Conservation (phyloP, 23 tunicate genomes). For the Pegea sp. region DNA sequence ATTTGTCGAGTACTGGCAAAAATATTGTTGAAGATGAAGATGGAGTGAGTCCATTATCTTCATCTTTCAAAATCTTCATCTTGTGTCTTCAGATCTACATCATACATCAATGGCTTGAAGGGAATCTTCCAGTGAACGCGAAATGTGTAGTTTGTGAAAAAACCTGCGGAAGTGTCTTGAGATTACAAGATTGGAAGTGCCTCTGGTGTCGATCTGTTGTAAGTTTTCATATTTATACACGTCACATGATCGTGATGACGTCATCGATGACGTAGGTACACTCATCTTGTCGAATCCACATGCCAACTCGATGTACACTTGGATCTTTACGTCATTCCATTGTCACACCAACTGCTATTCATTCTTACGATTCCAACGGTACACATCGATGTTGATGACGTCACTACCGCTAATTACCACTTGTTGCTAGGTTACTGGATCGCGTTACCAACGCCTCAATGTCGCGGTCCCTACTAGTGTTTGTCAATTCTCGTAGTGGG, state of each 20-base stretch:
- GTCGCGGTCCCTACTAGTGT: constrained; percentile 73
- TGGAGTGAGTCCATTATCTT: constrained; percentile 26
- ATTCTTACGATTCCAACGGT: constrained; percentile 78
- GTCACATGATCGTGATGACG: background rate
- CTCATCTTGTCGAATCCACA: constrained; percentile 22
- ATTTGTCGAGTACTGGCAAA: constrained; percentile 69
- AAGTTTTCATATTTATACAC: constrained; percentile 6
- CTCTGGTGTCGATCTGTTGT: constrained; percentile 79
- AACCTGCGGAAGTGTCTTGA: constrained; percentile 83
- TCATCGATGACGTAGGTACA: constrained; percentile 32
- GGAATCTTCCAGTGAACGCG: constrained; percentile 94
- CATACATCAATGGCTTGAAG: constrained; percentile 97
- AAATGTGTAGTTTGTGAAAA: constrained; percentile 86
- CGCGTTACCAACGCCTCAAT: constrained; percentile 44
- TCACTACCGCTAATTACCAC: background rate
- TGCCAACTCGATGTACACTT: constrained; percentile 34
- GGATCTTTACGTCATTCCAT: constrained; percentile 62
- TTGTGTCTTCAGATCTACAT: constrained; percentile 37
- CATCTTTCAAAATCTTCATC: background rate
- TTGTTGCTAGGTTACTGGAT: constrained; percentile 49
- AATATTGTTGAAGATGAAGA: constrained; percentile 80
- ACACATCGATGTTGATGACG: constrained; percentile 1
- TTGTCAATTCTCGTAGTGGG: constrained; percentile 94
- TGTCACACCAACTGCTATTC: constrained; percentile 68
- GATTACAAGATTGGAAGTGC: constrained; percentile 88